These are phyloP conservation scores for Ophion ellenae DNA, from an alignment of 2,888 invertebrate species.

Conservation along the genomic window DNA sequence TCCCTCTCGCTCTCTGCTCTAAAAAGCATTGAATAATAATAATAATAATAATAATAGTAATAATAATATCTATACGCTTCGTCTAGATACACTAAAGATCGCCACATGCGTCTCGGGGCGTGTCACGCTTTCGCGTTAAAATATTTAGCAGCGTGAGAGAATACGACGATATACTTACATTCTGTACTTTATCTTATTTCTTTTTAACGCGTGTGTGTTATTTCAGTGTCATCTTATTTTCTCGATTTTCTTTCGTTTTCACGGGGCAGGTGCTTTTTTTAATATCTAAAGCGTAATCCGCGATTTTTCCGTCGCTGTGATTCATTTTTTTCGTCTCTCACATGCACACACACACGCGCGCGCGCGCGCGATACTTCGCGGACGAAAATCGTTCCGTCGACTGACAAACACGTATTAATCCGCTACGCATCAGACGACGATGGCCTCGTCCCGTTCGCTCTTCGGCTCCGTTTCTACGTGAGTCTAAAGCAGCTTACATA, in stretches of 20 bases:
- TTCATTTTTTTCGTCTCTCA: not conserved
- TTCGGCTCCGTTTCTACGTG: not conserved
- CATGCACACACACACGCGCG: not conserved
- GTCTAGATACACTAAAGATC: conserved; percentile 38
- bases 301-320: not conserved
- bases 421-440: not conserved
- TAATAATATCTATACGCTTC: conserved; percentile 13
- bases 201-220: not conserved
- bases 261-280: not conserved
- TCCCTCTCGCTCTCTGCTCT: not conserved
- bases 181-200: not conserved
- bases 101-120: not conserved
- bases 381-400: not conserved
- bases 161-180: not conserved
- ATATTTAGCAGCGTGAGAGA: not conserved
- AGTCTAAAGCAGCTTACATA: not conserved
- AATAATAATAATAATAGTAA: not conserved
- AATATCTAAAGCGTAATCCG: not conserved
- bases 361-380: not conserved
- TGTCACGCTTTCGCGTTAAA: not conserved
- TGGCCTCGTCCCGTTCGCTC: not conserved
- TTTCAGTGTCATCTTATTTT: not conserved
- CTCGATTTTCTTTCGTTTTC: not conserved
- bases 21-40: not conserved
- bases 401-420: not conserved